Conservation (phyloP, 2,888 invertebrate species). For the Microplitis manilae region DNA sequence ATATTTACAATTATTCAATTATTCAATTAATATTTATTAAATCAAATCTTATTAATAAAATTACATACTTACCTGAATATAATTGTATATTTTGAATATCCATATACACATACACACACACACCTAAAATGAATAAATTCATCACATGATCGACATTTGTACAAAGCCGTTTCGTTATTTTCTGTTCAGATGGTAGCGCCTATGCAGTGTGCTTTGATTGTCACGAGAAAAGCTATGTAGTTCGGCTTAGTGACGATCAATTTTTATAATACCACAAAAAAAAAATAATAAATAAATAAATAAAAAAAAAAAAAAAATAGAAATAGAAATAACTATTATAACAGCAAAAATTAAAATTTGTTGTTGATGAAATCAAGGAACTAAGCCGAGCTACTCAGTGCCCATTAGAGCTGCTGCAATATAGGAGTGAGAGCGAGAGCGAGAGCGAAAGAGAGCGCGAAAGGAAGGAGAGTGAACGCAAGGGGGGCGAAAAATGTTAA, state of each 20-base stretch:
- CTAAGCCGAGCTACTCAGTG: slow-evolving; percentile 69
- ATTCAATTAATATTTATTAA: too few species aligned
- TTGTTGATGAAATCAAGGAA: slow-evolving; percentile 41
- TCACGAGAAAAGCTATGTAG: slow-evolving; percentile 70
- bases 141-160: slow-evolving; percentile 61
- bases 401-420: slow-evolving; percentile 58
- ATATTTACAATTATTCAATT: too few species aligned
- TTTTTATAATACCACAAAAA: slow-evolving; percentile 58
- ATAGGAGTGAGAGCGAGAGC: slow-evolving; percentile 43
- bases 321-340: slow-evolving; percentile 14
- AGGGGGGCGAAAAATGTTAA: slow-evolving; percentile 45
- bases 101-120: slow-evolving; percentile 11
- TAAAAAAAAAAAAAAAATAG: slow-evolving; percentile 33
- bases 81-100: not conserved
- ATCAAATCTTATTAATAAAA: not conserved
- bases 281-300: not conserved
- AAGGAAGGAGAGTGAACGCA: slow-evolving; percentile 32
- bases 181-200: slow-evolving; percentile 70
- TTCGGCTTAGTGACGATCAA: slow-evolving; percentile 69
- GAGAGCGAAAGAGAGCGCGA: slow-evolving; percentile 38
- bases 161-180: slow-evolving; percentile 68
- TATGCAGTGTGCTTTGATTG: slow-evolving; percentile 70
- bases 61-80: not conserved
- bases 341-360: slow-evolving; percentile 22
- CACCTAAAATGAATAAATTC: slow-evolving; percentile 25